Conservation (phyloP, 2,113 vertebrate genomes). For the Petrocephalus microphthalmus region DNA sequence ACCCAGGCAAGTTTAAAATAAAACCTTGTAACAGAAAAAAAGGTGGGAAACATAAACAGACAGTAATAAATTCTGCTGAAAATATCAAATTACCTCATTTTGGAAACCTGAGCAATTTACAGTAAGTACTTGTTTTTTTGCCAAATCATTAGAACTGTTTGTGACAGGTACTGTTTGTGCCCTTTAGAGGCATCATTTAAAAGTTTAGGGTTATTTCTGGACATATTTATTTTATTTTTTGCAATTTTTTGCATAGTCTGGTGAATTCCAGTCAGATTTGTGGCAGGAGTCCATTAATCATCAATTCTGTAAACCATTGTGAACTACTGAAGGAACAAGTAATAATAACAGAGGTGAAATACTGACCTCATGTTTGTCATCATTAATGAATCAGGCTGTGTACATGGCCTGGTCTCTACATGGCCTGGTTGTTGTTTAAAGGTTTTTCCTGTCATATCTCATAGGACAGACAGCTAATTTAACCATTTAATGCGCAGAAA, state of each 20-base stretch:
- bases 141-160: background rate
- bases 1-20: background rate
- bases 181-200: background rate
- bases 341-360: background rate
- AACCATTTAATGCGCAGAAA: no score
- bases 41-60: background rate
- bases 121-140: background rate
- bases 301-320: background rate
- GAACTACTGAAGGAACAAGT: background rate
- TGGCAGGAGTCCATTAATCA: background rate
- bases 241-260: background rate
- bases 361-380: background rate
- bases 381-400: background rate
- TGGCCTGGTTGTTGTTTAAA: no score
- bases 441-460: no score
- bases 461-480: no score
- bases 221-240: background rate
- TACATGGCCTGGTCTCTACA: no score
- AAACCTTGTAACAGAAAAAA: background rate
- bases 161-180: background rate
- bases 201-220: background rate
- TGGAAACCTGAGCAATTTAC: background rate
- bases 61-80: background rate
- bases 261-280: background rate
- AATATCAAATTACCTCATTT: background rate